Percentiles rank a stretch among this genome's conserved stretches.
Evolutionary conservation across 2,888 invertebrate species (phyloP).

Genomic region (Panorpa germanica): DNA sequence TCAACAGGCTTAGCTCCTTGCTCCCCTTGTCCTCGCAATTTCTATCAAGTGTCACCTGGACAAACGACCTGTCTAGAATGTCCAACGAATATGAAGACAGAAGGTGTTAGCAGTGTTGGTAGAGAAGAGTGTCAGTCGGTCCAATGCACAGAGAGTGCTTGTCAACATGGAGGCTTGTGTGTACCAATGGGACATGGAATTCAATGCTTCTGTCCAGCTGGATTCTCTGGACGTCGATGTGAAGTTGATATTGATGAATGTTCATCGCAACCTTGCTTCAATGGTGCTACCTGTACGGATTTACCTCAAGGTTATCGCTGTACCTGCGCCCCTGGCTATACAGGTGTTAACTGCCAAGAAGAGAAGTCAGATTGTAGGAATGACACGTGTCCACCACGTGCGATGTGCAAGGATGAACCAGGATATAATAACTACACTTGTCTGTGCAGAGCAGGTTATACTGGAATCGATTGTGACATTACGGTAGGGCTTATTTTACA

Average conservation of each 20-base stretch:
- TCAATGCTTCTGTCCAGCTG: conserved; percentile 87
- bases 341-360: conserved; percentile 89
- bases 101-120: conserved; percentile 56
- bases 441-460: conserved; percentile 84
- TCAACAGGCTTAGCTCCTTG: conserved; percentile 88
- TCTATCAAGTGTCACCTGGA: conserved; percentile 74
- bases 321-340: conserved; percentile 69
- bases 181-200: conserved; percentile 76
- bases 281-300: conserved; percentile 82
- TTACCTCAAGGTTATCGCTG: conserved; percentile 84
- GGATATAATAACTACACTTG: conserved; percentile 81
- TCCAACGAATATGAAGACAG: conserved; percentile 76
- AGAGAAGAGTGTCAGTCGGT: conserved; percentile 76
- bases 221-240: conserved; percentile 82
- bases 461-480: conserved; percentile 78
- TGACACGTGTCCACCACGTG: conserved; percentile 85
- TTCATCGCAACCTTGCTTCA: conserved; percentile 83
- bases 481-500: conserved; percentile 41
- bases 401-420: conserved; percentile 93
- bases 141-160: conserved; percentile 71
- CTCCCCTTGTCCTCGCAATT: conserved; percentile 78
- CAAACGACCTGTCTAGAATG: conserved; percentile 79
- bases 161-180: conserved; percentile 82
- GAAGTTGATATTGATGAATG: conserved; percentile 93
- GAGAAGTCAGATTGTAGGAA: conserved; percentile 75